phyloP scores from a whole-genome alignment of 2,797 vertebrate species.

The Gadopsis bispinosus region DNA sequence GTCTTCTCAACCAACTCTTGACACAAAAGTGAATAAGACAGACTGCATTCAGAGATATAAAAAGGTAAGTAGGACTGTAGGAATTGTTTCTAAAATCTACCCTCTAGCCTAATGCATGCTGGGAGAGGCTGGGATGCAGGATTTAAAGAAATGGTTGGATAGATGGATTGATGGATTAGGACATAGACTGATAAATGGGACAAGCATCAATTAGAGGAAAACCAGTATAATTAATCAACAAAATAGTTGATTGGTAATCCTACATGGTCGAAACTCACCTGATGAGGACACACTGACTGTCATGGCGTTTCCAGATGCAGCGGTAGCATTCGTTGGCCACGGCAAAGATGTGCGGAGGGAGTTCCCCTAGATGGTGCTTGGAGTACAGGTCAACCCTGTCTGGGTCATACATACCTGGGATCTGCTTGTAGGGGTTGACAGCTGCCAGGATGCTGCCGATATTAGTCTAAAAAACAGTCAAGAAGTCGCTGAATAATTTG shows the following conservation, averaged over 20 bases:
- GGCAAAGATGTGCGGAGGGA: conserved; percentile 94
- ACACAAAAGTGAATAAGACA: not conserved
- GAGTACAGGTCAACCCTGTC: conserved; percentile 90
- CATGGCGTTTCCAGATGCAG: conserved; percentile 95
- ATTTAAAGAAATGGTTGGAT: not conserved
- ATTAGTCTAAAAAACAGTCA: conserved; percentile 86
- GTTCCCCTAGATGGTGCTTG: conserved; percentile 91
- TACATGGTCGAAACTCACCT: conserved; percentile 80
- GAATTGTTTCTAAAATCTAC: conserved; percentile 20
- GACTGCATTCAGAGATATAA: not conserved
- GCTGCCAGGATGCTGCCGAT: conserved; percentile 95
- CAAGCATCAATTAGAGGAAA: not conserved
- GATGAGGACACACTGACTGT: conserved; percentile 96
- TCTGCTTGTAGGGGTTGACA: conserved; percentile 93
- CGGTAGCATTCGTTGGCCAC: conserved; percentile 94
- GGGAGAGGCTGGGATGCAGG: not conserved
- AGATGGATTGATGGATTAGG: not conserved
- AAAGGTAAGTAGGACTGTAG: conserved; percentile 16
- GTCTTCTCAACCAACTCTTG: not conserved
- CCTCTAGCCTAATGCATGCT: not conserved
- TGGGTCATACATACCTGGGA: conserved; percentile 88
- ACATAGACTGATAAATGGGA: not conserved
- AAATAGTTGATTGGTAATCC: not conserved
- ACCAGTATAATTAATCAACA: not conserved
- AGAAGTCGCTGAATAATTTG: not conserved